A percentile compares a stretch with the other conserved stretches of the same genome.
Evolutionary conservation across 2,888 invertebrate genomes (phyloP).

Genomic region (Melolontha melolontha): DNA sequence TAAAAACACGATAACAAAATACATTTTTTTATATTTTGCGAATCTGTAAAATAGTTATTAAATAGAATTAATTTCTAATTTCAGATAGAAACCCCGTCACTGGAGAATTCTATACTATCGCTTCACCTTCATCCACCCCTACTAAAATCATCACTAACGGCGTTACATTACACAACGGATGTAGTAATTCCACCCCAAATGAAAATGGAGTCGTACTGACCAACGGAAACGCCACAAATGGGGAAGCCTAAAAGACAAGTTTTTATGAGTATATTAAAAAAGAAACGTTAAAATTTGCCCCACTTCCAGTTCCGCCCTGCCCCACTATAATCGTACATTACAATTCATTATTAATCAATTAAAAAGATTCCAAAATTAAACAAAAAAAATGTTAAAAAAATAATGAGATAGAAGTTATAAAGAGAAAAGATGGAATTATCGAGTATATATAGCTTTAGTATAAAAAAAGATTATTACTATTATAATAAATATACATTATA

Average conservation of each 20-base stretch:
- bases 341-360: background rate
- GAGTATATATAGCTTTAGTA: no score
- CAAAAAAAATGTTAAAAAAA: conserved; percentile 3
- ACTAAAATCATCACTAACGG: conserved; percentile 59
- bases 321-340: conserved; percentile 2
- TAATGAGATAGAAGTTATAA: no score
- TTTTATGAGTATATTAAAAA: background rate
- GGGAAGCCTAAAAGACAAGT: conserved; percentile 50
- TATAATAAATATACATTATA: no score
- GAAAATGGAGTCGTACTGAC: conserved; percentile 48
- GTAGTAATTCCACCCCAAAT: conserved; percentile 47
- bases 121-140: conserved; percentile 59
- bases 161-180: conserved; percentile 54
- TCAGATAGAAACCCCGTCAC: conserved; percentile 64
- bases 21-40: no score
- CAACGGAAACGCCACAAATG: conserved; percentile 52
- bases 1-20: no score
- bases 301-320: background rate
- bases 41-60: no score
- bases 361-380: conserved; percentile 2
- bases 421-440: no score
- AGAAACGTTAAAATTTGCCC: conserved; percentile 10
- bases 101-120: conserved; percentile 62
- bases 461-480: no score
- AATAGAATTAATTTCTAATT: conserved; percentile 28